A percentile compares a stretch with the other conserved stretches of the same genome.
phyloP scores from a whole-genome alignment of 2,797 vertebrate genomes.

The Myotis daubentonii region DNA sequence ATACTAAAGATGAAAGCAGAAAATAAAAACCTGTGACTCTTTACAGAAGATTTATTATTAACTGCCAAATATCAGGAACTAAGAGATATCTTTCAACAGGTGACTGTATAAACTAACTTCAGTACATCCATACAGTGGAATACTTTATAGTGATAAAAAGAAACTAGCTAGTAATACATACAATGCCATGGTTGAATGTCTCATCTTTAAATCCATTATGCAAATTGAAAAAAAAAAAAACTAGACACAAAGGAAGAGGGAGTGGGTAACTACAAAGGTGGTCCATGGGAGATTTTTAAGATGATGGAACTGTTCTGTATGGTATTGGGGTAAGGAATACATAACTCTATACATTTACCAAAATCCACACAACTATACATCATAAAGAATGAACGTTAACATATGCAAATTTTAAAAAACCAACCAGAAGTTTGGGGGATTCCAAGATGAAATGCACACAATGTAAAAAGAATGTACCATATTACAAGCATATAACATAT shows the following conservation, averaged over 20 bases:
- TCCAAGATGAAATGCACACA: neutral
- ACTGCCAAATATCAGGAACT: neutral
- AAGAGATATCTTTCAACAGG: neutral
- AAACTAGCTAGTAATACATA: neutral
- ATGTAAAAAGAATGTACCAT: neutral
- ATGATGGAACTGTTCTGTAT: neutral
- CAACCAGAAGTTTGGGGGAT: neutral
- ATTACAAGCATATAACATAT: neutral
- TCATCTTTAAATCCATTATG: neutral
- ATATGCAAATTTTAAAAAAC: neutral
- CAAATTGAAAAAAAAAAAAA: neutral
- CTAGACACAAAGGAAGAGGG: neutral
- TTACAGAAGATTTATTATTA: conserved; percentile 15
- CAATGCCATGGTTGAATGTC: neutral
- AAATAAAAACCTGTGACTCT: neutral
- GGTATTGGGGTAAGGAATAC: neutral
- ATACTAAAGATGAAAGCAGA: neutral
- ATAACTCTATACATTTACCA: neutral
- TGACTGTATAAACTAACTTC: neutral
- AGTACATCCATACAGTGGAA: neutral
- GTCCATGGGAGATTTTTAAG: neutral
- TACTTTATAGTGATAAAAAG: neutral
- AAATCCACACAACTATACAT: neutral
- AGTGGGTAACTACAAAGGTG: neutral
- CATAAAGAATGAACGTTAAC: conserved; percentile 38